Conservation (phyloP, 2,113 vertebrate genomes). For the Isichthys henryi region DNA sequence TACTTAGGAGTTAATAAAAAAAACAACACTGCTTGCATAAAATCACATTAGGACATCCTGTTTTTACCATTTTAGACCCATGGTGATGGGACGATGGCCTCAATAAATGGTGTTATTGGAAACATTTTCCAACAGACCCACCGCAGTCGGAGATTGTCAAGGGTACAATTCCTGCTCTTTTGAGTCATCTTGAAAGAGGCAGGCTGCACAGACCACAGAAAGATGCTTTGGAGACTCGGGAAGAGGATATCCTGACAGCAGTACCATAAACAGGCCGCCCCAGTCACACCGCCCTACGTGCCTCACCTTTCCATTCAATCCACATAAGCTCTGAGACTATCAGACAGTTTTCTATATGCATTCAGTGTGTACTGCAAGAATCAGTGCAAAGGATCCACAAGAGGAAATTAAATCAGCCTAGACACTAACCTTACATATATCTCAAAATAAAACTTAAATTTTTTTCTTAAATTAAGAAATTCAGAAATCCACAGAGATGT, state of each 20-base stretch:
- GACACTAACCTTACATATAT: background rate
- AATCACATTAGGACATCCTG: slow-evolving; percentile 2
- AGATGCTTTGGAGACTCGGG: background rate
- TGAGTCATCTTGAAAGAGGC: slow-evolving; percentile 10
- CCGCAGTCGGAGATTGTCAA: slow-evolving; percentile 11
- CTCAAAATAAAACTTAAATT: background rate
- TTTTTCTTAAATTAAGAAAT: background rate
- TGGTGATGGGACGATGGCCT: background rate
- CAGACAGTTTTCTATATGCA: background rate
- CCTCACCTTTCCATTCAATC: background rate
- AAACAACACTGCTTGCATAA: slow-evolving; percentile 2
- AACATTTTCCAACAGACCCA: slow-evolving; percentile 20
- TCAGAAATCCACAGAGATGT: background rate
- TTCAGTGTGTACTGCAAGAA: background rate
- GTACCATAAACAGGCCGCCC: background rate
- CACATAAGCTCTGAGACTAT: background rate
- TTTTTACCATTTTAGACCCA: slow-evolving; percentile 12
- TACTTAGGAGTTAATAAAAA: background rate
- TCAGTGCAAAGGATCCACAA: background rate
- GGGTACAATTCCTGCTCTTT: slow-evolving; percentile 15
- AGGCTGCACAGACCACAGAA: background rate
- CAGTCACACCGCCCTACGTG: background rate
- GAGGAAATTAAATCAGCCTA: background rate
- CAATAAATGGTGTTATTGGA: slow-evolving; percentile 13
- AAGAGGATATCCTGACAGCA: background rate